Evolutionary conservation across 1,140 invertebrate genomes (phyloP), one percentile per base, ranked within the genome.

Genomic region (Tetragonula clypearis): DNA sequence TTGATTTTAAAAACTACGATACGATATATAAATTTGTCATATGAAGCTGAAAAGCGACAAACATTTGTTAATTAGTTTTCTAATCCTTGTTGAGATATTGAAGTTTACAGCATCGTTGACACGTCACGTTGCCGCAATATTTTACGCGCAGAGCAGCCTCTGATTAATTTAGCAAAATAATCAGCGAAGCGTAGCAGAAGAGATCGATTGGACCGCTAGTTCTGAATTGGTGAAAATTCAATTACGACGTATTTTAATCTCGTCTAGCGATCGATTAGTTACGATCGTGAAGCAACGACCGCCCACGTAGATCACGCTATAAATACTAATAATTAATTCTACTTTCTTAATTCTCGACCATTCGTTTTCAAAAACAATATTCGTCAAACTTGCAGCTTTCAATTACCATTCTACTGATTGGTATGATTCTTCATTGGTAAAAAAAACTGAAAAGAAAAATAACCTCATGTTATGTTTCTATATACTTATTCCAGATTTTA

Each of bases 181-280:
- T 75, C 79, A 68, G 23, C 77, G 56, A 30, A 88, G 85, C 73
- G 81, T 86, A 82, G 58, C 86, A 84, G 74, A 76, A 21, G 41
- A 55, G 77, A 69, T 69, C 58, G 75, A 66, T 55, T 73, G 60
- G 72, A 87, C 53, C 73, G 58, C 41, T 49, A 77, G 65, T 49
- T 17, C 21, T n/a, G 69, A 53, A 88, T 78, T 88, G 88, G 88
- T 92, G 88, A 91, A 91, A 93, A 92, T 93, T 89, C 77, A 90
- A 91, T 92, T 92, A 90, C 81, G 82, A 89, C 90, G 90, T 92
- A 92, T 91, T 92, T 93, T 92, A 92, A 92, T 93, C 88, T 84
- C 85, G 74, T 86, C 86, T 83, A 65, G 74, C 88, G 86, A 93
- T 92, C 88, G 91, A 91, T 93, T 92, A 80, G 92, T 92, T 91